Base-by-base conservation (phyloP, 2,113 vertebrate species). In the Hepsetus odoe region DNA sequence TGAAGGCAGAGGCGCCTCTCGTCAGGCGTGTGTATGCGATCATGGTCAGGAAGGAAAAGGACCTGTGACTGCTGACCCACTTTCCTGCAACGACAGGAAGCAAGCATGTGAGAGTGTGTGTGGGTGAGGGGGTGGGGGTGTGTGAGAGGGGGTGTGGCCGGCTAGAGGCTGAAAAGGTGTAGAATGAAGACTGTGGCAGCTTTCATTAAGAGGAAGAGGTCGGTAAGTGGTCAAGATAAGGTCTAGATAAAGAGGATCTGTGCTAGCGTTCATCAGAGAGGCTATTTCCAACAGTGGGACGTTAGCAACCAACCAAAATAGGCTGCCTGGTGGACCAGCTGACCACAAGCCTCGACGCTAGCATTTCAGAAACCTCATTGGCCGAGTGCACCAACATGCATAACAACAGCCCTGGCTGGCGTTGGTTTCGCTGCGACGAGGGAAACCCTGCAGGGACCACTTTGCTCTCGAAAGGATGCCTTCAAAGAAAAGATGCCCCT, bases 61-160 rank as follows among this genome's bases (percentile, higher is more conserved):
- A 72, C n/a, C 69, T 72, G 33, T 58, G 33, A 73, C 71, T 20
- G 55, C 38, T 74, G 20, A 74, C 38, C 72, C 30, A 61, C 35
- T 30, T 58, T 73, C 38, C 72, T 62, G 56, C 18, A 46, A 20
- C 4, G 11, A 61, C 16, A 46, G 44, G 58, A 9, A 20, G n/a
- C 35, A 5, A 18, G 59, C 35, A 8, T 32, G 40, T 55, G 49
- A 56, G 51, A 38, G 72, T 62, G 73, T 76, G 73, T 66, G 58
- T 49, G 38, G 62, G 26, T 64, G 55, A n/a, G 1, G 3, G 8
- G 30, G 28, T 28, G 24, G 49, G 49, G n/a, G 49, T 51, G 49
- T 51, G n/a, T n/a, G 46, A 9, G 49, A 7, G 72, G 49, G 42
- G 33, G 59, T 32, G 72, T 30, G 55, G 16, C 5, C 5, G 59